Evolutionary conservation across 2,113 vertebrate genomes (phyloP), one percentile per base, ranked within the genome.

Genomic region (Sturnira hondurensis): DNA sequence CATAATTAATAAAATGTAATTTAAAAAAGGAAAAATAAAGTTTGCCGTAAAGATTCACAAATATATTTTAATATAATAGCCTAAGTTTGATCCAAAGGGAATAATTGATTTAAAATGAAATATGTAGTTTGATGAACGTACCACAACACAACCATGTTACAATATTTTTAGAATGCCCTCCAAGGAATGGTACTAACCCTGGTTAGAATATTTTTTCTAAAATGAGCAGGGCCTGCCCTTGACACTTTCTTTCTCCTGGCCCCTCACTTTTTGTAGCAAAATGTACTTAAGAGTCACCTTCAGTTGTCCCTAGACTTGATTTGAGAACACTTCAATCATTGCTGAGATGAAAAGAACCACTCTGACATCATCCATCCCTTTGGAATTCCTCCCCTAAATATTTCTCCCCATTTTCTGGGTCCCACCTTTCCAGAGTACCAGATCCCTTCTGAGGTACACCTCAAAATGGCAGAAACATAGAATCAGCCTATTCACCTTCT

Each of bases 81-180:
- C 14, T 33, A 89, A 83, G 70, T 68, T 83, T 86, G 28, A 83
- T 56, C 2, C 43, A 89, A 76, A 91, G 20, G 88, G 47, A 47
- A 81, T 96, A 88, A 89, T 31, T 65, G 65, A 74, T 89, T 91
- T 22, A 61, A 70, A 89, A 67, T 94, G 5, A 81, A 74, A 56
- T 52, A 56, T 15, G 24, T 26, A 54, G 56, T 61, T 68, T 93
- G 31, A 78, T 80, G n/a, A 93, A 83, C 4, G 43, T 22, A 41
- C 54, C 41, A 41, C 65, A 80, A 90, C 8, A 38, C 28, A 86
- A 70, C 20, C 77, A n/a, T 1, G 24, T 11, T n/a, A 13, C 20
- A 83, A 36, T 26, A 71, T 33, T 95, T 95, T 52, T 67, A 88
- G 58, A 70, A 91, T n/a, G 17, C 9, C 11, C 31, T 36, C 4